Evolutionary conservation across 1,140 invertebrate species (phyloP).

Genomic region (Carposina sasakii): DNA sequence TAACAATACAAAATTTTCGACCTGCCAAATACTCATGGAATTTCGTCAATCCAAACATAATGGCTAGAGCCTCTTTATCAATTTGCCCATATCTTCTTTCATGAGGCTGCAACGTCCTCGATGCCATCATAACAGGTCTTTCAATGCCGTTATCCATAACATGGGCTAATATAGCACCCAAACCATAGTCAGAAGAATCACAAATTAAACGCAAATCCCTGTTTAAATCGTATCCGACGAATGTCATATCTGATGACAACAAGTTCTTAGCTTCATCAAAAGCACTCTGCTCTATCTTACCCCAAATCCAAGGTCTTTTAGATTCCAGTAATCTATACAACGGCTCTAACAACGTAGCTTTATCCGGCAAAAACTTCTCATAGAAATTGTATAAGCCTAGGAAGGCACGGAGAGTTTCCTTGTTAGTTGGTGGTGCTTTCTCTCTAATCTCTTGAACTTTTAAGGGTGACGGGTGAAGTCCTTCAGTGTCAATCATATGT

Average conservation of each 20-base stretch:
- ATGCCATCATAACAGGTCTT: conserved; percentile 59
- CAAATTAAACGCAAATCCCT: conserved; percentile 8
- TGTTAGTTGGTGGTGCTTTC: conserved; percentile 22
- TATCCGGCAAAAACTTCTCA: conserved; percentile 23
- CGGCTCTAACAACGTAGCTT: conserved; percentile 22
- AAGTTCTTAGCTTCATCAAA: conserved; percentile 19
- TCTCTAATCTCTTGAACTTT: conserved; percentile 25
- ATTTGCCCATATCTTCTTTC: conserved; percentile 20
- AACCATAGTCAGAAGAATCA: conserved; percentile 1
- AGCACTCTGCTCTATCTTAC: conserved; percentile 2
- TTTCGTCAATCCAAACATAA: conserved; percentile 49
- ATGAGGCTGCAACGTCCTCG: conserved; percentile 21
- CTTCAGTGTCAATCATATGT: conserved; percentile 18
- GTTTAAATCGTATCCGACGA: conserved; percentile 21
- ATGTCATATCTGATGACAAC: conserved; percentile 16
- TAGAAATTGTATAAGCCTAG: conserved; percentile 28
- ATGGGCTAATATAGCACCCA: conserved; percentile 2
- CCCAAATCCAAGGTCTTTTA: conserved; percentile 18
- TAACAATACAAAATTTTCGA: conserved; percentile 12
- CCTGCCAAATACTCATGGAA: conserved; percentile 50
- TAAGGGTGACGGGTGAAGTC: conserved; percentile 7
- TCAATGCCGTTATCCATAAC: conserved; percentile 31
- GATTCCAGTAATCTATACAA: conserved; percentile 20
- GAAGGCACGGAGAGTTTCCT: conserved; percentile 22
- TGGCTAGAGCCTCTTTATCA: conserved; percentile 53